Evolutionary conservation across 2,888 invertebrate genomes (phyloP), one percentile per base, ranked within the genome.

Genomic region (Julus scandinavius): DNA sequence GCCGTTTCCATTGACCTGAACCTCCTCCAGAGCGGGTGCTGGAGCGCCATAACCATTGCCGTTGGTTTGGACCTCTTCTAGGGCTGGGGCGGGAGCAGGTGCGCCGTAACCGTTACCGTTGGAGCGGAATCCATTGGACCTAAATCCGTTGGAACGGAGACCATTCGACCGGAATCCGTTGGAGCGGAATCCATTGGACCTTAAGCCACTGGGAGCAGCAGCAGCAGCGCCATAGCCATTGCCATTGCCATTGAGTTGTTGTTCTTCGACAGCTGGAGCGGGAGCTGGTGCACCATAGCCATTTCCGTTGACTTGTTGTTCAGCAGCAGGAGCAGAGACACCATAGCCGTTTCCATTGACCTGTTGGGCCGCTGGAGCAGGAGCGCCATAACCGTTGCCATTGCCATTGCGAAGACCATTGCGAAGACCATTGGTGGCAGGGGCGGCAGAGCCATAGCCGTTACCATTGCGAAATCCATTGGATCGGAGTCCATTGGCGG

Each of bases 1-100:
- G 9, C 87, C 87, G 29, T 87, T 87, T 80, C 87, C 87, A 15
- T 80, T 87, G 40, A 17, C 40, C 13, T 40, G 72, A 6, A 72
- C 41, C 41, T 40, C 87, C 20, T 72, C 50, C 1, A 40, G 40
- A n/a, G 72, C 63, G n/a, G 87, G 72, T 72, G 80, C 40, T 72
- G 87, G 87, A 17, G 87, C 63, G 13, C 87, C 87, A n/a, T 87
- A 80, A 9, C 88, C 85, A 50, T 88, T 88, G 40, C 72, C 87
- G 40, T 63, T 80, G 20, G 63, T n/a, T 87, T 41, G 72, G 11
- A 41, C 40, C 11, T 72, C 38, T 40, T 40, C 72, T 63, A 29
- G n/a, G 17, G 41, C 50, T 38, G 20, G 17, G 1, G 85, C 49
- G 7, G 88, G 45, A 13, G 88, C 88, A 84, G 88, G 84, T 13